These are phyloP conservation scores for Cochlearius cochlearius DNA, from an alignment of 2,113 vertebrate genomes.

Conservation along the genomic window DNA sequence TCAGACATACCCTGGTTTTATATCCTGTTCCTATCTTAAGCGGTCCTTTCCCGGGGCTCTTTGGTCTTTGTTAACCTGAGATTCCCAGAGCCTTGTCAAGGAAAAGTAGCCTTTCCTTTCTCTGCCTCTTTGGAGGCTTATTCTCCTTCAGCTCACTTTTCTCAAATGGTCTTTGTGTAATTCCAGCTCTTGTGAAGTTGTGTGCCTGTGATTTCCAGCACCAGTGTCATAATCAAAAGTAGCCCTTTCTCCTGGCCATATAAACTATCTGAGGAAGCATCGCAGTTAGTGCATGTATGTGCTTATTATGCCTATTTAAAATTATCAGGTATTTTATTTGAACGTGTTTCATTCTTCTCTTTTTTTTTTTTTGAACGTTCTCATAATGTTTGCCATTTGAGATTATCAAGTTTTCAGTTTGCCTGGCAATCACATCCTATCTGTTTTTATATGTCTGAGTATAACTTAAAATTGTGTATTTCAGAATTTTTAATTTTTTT, in stretches of 20 bases:
- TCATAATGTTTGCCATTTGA: neutral
- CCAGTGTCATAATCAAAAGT: neutral
- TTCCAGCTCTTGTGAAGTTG: neutral
- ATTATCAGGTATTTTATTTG: neutral
- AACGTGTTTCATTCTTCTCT: neutral
- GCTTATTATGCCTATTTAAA: neutral
- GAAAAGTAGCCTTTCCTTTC: neutral
- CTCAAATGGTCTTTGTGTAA: neutral
- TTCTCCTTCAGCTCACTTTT: neutral
- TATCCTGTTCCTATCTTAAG: neutral
- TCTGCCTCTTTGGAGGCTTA: neutral
- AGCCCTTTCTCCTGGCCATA: neutral
- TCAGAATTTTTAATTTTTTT: neutral
- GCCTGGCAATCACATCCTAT: neutral
- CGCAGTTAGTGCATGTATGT: rapidly evolving
- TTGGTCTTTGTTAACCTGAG: neutral
- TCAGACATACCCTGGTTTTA: neutral
- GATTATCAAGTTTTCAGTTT: neutral
- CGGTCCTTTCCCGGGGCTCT: neutral
- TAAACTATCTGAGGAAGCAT: neutral
- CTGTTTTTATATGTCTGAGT: neutral
- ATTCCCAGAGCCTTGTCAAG: neutral
- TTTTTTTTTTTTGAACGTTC: neutral
- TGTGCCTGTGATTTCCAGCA: neutral
- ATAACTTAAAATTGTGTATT: neutral